Evolutionary conservation across 2,797 vertebrate genomes (phyloP).

Genomic region (Psittacula derbiana): DNA sequence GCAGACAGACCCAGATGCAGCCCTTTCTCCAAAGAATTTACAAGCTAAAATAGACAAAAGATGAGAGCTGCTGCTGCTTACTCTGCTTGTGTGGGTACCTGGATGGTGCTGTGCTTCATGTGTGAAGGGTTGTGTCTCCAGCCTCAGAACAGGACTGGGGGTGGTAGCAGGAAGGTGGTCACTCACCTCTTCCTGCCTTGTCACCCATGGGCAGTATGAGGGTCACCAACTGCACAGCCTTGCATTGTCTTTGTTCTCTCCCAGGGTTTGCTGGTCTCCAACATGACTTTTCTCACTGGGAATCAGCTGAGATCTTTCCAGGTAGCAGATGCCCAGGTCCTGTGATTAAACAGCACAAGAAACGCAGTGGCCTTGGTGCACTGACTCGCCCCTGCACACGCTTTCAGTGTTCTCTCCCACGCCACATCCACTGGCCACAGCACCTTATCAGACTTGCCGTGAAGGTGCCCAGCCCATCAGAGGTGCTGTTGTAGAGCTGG

Average conservation of each 20-base stretch:
- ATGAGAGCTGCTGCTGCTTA: background rate
- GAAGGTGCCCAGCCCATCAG: background rate
- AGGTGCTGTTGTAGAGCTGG: background rate
- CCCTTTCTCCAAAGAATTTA: background rate
- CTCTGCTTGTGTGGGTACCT: accelerated
- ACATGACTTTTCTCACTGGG: accelerated
- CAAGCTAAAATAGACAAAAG: background rate
- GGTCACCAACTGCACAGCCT: accelerated
- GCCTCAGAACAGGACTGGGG: background rate
- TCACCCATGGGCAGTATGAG: too few species aligned
- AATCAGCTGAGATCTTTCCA: background rate
- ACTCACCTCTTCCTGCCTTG: background rate
- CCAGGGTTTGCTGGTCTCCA: background rate
- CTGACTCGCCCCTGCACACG: accelerated
- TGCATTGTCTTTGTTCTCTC: accelerated
- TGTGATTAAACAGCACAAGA: background rate
- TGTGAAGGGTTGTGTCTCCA: background rate
- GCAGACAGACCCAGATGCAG: background rate
- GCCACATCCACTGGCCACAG: accelerated
- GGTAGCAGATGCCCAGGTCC: background rate
- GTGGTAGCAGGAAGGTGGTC: background rate
- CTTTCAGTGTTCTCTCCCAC: background rate
- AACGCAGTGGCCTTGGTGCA: background rate
- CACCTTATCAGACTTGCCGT: background rate
- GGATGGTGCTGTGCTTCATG: background rate